Evolutionary conservation across 2,113 vertebrate genomes (phyloP).

Genomic region (Rallus limicola): DNA sequence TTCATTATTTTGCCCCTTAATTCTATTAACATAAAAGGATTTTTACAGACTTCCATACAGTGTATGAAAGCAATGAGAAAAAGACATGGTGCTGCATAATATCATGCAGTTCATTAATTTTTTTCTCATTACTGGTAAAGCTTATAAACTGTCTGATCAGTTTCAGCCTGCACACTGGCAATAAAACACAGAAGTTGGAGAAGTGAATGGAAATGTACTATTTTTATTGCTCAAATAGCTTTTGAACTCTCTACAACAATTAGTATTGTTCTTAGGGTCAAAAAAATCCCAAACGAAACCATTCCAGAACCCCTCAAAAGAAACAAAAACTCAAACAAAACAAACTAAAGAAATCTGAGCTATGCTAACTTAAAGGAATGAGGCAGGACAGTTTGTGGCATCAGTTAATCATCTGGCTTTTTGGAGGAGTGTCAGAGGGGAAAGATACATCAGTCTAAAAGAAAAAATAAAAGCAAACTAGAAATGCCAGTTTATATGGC

Average conservation of each 20-base stretch:
- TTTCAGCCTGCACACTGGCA: background rate
- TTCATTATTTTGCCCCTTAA: background rate
- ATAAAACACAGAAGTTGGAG: background rate
- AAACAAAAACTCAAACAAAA: background rate
- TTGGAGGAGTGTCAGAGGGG: rapidly evolving
- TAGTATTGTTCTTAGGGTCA: background rate
- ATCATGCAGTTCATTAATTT: too few relatives aligned
- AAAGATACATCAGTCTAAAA: background rate
- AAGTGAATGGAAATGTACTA: rapidly evolving
- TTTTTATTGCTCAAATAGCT: background rate
- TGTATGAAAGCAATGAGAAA: background rate
- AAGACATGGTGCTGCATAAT: background rate
- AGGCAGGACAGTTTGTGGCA: background rate
- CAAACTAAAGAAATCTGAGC: background rate
- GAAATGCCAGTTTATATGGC: background rate
- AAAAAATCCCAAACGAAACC: background rate
- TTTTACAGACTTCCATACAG: background rate
- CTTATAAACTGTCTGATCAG: background rate
- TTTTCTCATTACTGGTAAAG: background rate
- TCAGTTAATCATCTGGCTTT: background rate
- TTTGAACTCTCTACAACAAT: background rate
- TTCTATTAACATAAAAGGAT: background rate
- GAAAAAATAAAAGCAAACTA: background rate
- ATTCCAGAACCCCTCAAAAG: background rate
- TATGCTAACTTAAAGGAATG: background rate